Evolutionary conservation across 2,113 vertebrate genomes (phyloP), one percentile per base, ranked within the genome.

Genomic region (Archilochus colubris): DNA sequence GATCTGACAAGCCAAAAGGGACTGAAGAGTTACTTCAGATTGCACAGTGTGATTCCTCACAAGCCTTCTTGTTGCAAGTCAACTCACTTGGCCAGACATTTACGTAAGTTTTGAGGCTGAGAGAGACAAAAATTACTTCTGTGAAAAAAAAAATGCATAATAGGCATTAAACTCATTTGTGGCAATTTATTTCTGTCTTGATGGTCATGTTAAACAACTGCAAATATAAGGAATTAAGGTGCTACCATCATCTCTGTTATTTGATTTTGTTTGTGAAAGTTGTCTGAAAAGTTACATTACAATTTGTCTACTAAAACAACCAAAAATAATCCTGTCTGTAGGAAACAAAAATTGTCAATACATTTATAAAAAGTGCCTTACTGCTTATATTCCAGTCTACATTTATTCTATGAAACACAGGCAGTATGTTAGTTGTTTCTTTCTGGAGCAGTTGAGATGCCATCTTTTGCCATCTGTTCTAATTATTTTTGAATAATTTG

Each of bases 391-490:
- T 59, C 73, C 38, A 50, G 63, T 79, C 83, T 72, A 85, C 43
- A 80, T 86, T 92, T 73, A 87, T 48, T 54, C 75, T 83, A 20
- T 46, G 62, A 86, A 91, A 94, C 76, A 36, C 9, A 93, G 83
- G 91, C 80, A 73, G 78, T 81, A 88, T 74, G 51, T 88, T 95
- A 92, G 89, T 82, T 91, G 76, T 73, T 94, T 92, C 58, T 89
- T 88, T 92, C 83, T 88, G 86, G 77, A 86, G 95, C 30, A 51
- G 61, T 93, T 89, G 78, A 88, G 62, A 57, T 94, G 83, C 78
- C 62, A 82, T 78, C 75, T 74, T 94, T 95, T 91, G 79, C 96
- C 95, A 96, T 95, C 95, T 97, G 94, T 91, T 96, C 89, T 91
- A 89, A 94, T 94, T 89, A 91, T 77, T 93, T 94, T 57, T 93